These are phyloP conservation scores for Bombus turneri DNA, from an alignment of 1,140 invertebrate genomes.

Conservation along the genomic window DNA sequence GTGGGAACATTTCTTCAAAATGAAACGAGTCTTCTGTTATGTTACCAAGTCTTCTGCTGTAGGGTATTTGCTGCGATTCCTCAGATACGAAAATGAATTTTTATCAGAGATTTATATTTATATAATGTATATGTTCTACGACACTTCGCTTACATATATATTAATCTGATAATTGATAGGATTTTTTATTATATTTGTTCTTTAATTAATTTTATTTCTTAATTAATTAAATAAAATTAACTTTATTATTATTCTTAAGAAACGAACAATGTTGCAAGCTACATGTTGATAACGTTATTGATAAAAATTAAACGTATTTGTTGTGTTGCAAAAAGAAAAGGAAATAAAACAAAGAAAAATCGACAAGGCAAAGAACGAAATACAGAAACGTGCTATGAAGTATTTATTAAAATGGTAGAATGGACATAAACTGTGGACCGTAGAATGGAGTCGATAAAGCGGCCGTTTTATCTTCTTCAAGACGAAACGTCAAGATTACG, in stretches of 20 bases:
- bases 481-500: conserved; percentile 22
- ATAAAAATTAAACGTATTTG: neutral
- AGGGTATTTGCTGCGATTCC: neutral
- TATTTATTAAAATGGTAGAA: conserved; percentile 17
- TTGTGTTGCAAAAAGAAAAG: neutral
- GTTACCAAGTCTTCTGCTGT: neutral
- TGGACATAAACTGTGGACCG: neutral
- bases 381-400: neutral
- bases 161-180: too few species aligned
- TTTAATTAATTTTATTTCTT: too few species aligned
- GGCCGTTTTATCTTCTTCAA: conserved; percentile 2
- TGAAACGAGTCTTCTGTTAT: neutral
- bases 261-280: too few species aligned
- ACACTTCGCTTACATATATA: too few species aligned
- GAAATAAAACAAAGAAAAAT: neutral
- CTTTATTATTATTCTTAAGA: too few species aligned
- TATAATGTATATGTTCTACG: neutral
- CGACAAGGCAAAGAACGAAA: neutral
- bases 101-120: neutral
- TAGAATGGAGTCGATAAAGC: neutral
- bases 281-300: neutral
- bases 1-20: neutral
- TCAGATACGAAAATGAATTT: neutral
- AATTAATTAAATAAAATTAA: too few species aligned
- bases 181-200: too few species aligned